Evolutionary conservation across 2,888 invertebrate species (phyloP), one percentile per base, ranked within the genome.

Genomic region (Microplitis deprimator): DNA sequence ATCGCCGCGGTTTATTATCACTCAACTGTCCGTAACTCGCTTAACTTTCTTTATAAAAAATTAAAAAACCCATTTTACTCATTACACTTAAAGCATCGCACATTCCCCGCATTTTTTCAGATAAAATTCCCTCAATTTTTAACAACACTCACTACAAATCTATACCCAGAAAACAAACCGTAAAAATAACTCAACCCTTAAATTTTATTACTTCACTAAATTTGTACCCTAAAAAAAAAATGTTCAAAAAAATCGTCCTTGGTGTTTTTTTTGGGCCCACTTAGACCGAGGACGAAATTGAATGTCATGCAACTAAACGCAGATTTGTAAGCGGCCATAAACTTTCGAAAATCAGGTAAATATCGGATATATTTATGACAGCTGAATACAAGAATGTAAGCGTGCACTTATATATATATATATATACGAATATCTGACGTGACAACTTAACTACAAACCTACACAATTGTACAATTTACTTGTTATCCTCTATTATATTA

Each of bases 241-340:
- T 50, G 16, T 73, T n/a, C 59, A 50, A 8, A 50, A 50, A 65
- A 77, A 77, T 77, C 59, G 41, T 70, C 70, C 71, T 65, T 71
- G 29, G 70, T 77, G 20, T 64, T 71, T 61, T 68, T 70, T 50
- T 50, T 50, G 50, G 29, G 29, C 29, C 29, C 29, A 29, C 29
- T 29, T 29, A 20, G 20, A 29, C 29, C 29, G 29, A 29, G 29
- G 29, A 29, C 29, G 4, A 29, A 29, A 29, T 29, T 29, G 3
- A 29, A 29, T 29, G 29, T 29, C 29, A 29, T 29, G 3, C 29
- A 29, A 29, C 29, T 29, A 29, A 29, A 29, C 29, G 29, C 29
- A 29, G 29, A 29, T 29, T 29, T 59, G 67, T 65, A 73, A 38
- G 41, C 59, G 38, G 50, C 29, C 38, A 20, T 16, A 40, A 68